These are phyloP conservation scores for Archaeoteleia sp. DNA, from an alignment of 2,888 invertebrate genomes.

Conservation along the genomic window DNA sequence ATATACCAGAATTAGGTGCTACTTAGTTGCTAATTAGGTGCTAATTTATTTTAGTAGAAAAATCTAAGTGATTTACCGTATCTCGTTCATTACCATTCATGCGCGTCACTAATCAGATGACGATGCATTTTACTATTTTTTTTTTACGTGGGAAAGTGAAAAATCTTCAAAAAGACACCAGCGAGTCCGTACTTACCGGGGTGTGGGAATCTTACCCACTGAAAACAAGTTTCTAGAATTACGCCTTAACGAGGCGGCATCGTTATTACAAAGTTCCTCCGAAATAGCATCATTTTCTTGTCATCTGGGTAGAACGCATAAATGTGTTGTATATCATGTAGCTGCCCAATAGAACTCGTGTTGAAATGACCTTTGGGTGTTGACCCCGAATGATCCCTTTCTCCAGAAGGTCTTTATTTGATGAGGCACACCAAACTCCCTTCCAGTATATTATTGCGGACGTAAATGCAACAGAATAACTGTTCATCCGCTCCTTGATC, in stretches of 20 bases:
- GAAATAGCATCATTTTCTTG: not conserved
- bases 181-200: too few relatives aligned
- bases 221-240: too few relatives aligned
- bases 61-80: too few relatives aligned
- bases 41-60: too few relatives aligned
- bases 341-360: not conserved
- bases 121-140: too few relatives aligned
- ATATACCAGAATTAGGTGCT: too few relatives aligned
- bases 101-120: too few relatives aligned
- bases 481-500: not conserved
- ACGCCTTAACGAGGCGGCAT: not conserved
- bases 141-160: too few relatives aligned
- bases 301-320: not conserved
- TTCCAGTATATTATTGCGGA: conserved; percentile 45
- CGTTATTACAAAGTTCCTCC: not conserved
- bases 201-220: too few relatives aligned
- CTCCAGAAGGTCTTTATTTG: not conserved
- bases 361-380: not conserved
- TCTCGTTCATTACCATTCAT: too few relatives aligned
- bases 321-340: not conserved
- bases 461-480: conserved; percentile 6
- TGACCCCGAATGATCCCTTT: not conserved
- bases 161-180: too few relatives aligned
- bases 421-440: conserved; percentile 32
- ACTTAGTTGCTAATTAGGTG: too few relatives aligned